phyloP scores from a whole-genome alignment of 2,113 vertebrate species.

The Rhea pennata region DNA sequence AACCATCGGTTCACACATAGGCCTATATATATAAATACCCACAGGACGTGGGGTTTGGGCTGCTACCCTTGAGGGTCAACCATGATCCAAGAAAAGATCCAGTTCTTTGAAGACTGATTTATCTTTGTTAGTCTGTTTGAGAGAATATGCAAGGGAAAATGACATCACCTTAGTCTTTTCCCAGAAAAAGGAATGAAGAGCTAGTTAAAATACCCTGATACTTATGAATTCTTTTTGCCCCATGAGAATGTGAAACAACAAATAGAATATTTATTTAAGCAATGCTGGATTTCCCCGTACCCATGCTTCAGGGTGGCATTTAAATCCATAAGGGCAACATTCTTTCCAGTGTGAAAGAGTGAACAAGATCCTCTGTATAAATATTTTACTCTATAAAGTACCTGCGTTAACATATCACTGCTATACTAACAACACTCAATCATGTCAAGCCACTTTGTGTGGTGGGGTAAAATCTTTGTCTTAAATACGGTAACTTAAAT shows the following conservation, averaged over 20 bases:
- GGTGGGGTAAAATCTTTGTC: neutral
- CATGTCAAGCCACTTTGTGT: neutral
- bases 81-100: neutral
- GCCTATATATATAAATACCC: neutral
- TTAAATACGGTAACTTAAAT: constrained; percentile 30
- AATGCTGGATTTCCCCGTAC: neutral
- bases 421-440: constrained; percentile 21
- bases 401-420: constrained; percentile 20
- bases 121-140: neutral
- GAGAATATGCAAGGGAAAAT: neutral
- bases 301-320: constrained; percentile 29
- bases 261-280: constrained; percentile 46
- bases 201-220: neutral
- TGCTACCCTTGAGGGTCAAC: neutral
- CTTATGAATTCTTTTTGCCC: neutral
- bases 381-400: constrained; percentile 44
- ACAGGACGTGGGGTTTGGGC: neutral
- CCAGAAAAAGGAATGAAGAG: neutral
- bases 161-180: neutral
- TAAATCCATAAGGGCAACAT: constrained; percentile 23
- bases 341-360: constrained; percentile 42
- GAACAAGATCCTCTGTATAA: constrained; percentile 36
- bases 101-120: neutral
- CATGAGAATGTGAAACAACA: constrained; percentile 25
- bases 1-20: neutral